These are phyloP conservation scores for Empidonax alnorum DNA, from an alignment of 2,113 vertebrate genomes.

Conservation along the genomic window DNA sequence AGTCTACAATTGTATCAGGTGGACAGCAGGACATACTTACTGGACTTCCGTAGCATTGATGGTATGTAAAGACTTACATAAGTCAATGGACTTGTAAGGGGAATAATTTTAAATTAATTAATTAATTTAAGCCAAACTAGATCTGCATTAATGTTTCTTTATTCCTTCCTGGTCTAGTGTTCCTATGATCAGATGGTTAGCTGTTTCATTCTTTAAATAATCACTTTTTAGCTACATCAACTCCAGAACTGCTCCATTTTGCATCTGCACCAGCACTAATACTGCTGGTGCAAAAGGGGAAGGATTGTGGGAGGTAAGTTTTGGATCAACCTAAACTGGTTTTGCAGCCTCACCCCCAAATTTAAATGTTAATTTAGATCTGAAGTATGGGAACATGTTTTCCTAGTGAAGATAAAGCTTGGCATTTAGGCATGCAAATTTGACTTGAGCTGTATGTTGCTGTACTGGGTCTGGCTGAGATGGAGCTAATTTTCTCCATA, in stretches of 20 bases:
- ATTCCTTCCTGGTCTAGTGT: background rate
- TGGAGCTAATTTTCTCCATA: background rate
- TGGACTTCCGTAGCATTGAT: slow-evolving; percentile 97
- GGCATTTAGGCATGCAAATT: background rate
- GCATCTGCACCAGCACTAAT: background rate
- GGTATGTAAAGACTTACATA: slow-evolving; percentile 76
- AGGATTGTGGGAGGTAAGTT: background rate
- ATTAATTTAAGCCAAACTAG: background rate
- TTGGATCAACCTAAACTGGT: background rate
- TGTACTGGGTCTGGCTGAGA: background rate
- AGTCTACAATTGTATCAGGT: slow-evolving; percentile 97
- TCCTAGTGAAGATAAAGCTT: background rate
- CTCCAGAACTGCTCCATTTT: background rate
- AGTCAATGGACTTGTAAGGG: background rate
- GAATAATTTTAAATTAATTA: background rate
- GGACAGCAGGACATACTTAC: slow-evolving; percentile 94
- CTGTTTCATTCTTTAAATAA: background rate
- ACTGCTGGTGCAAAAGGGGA: background rate
- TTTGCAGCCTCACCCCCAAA: background rate
- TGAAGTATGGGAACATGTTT: background rate
- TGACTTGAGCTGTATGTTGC: background rate
- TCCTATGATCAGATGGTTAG: background rate
- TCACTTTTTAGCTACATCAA: background rate
- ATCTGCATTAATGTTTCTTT: background rate
- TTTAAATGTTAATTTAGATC: background rate